Evolutionary conservation across 2,797 vertebrate genomes (phyloP).

Genomic region (Anolis apletophallus): DNA sequence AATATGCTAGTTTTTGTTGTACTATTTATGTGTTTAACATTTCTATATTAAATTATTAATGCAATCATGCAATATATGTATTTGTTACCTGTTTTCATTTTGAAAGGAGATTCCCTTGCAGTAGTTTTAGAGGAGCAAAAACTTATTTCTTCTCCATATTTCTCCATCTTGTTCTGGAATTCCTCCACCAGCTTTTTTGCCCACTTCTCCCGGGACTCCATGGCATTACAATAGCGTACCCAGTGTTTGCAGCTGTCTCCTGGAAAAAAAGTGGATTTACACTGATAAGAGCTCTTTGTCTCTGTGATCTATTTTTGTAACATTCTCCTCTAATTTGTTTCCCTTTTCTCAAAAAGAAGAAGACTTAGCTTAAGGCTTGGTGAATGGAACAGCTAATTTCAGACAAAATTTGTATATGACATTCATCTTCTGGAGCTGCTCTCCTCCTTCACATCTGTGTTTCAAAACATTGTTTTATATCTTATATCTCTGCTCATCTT

Average conservation of each 20-base stretch:
- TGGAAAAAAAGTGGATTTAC: conserved; percentile 60
- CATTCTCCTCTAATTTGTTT: neutral
- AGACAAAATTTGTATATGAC: neutral
- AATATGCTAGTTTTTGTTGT: neutral
- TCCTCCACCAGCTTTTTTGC: conserved; percentile 88
- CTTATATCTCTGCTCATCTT: neutral
- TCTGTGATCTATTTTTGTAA: neutral
- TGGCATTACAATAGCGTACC: conserved; percentile 91
- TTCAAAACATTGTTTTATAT: conserved; percentile 14
- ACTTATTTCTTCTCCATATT: conserved; percentile 69
- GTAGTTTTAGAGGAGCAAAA: conserved; percentile 61
- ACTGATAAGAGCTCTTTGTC: neutral
- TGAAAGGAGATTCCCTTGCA: conserved; percentile 77
- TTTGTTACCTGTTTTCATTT: conserved; percentile 74
- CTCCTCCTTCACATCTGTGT: neutral
- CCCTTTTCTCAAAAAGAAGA: neutral
- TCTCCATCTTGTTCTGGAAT: conserved; percentile 87
- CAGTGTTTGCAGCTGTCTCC: conserved; percentile 94
- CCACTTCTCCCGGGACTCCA: conserved; percentile 93
- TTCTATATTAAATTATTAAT: too few relatives aligned
- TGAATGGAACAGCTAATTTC: neutral
- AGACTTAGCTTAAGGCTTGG: neutral
- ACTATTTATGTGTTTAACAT: neutral
- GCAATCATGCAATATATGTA: neutral
- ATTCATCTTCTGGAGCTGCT: neutral